A percentile compares a stretch with the other conserved stretches of the same genome.
Conservation (phyloP, 2,113 vertebrate genomes). For the Seriola rivoliana region DNA sequence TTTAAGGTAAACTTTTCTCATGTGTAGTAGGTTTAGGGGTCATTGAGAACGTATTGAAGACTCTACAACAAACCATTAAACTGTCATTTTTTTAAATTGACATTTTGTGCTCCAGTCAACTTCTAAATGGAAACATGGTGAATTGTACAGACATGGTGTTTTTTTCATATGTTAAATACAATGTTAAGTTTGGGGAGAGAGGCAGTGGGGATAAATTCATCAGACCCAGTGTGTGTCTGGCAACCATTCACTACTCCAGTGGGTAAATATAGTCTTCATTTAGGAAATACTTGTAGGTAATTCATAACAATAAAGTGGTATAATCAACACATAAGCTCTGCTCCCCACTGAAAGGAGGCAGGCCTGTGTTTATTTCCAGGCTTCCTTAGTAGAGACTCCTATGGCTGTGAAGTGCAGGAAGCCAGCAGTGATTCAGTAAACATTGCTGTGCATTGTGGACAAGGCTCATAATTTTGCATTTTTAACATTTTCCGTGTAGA, state of each 20-base stretch:
- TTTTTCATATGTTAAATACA: slow-evolving; percentile 8
- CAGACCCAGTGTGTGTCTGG: slow-evolving; percentile 21
- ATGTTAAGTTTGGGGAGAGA: neutral
- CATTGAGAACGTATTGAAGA: neutral
- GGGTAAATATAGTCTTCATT: slow-evolving; percentile 71
- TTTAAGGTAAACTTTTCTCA: neutral
- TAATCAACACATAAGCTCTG: slow-evolving; percentile 68
- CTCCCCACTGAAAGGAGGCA: slow-evolving; percentile 54
- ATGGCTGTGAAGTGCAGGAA: slow-evolving; percentile 63
- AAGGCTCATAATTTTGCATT: slow-evolving; percentile 25
- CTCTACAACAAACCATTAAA: neutral
- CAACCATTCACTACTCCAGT: slow-evolving; percentile 21
- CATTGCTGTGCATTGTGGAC: slow-evolving; percentile 51
- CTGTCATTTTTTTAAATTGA: slow-evolving; percentile 1
- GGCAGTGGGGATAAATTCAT: slow-evolving; percentile 7
- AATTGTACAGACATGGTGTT: neutral
- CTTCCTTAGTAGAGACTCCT: slow-evolving; percentile 70
- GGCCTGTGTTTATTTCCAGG: slow-evolving; percentile 75
- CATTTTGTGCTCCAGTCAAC: slow-evolving; percentile 5
- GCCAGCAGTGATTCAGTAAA: slow-evolving; percentile 66
- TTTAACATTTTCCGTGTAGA: slow-evolving; percentile 9
- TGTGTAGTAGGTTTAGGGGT: neutral
- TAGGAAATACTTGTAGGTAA: slow-evolving; percentile 80
- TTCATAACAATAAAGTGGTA: slow-evolving; percentile 80
- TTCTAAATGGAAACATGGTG: neutral